Evolutionary conservation across 2,797 vertebrate genomes (phyloP).

Genomic region (Malurus leucopterus): DNA sequence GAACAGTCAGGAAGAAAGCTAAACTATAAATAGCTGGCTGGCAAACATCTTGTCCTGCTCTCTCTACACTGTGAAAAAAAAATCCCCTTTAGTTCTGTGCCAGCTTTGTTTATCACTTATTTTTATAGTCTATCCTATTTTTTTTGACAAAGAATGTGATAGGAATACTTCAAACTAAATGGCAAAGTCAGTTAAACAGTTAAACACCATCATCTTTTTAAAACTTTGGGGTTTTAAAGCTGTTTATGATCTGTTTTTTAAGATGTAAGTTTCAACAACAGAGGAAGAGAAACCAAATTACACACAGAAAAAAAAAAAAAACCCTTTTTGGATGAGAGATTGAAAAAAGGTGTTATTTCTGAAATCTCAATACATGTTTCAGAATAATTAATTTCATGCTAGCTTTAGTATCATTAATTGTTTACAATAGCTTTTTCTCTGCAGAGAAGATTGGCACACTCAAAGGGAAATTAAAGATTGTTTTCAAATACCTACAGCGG

Average conservation of each 20-base stretch:
- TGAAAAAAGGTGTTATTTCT: background rate
- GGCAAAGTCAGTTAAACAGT: background rate
- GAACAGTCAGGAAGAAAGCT: background rate
- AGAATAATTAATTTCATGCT: conserved; percentile 24
- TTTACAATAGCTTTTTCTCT: conserved; percentile 32
- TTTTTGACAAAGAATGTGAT: background rate
- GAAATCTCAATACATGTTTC: conserved; percentile 21
- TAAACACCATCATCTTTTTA: background rate
- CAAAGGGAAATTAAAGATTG: conserved; percentile 37
- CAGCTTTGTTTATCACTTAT: background rate
- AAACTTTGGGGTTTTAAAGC: background rate
- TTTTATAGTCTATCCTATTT: background rate
- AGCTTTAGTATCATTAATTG: conserved; percentile 43
- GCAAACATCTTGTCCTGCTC: background rate
- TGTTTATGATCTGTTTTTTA: background rate
- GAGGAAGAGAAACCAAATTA: background rate
- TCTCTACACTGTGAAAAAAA: background rate
- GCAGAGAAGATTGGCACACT: conserved; percentile 11
- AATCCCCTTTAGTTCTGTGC: background rate
- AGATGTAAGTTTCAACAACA: background rate
- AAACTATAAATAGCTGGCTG: background rate
- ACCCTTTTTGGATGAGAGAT: background rate
- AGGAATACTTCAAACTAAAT: background rate
- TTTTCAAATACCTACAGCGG: conserved; percentile 43
- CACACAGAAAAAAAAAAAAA: background rate